Conservation (phyloP, 2,888 invertebrate genomes). For the Dynastes grantii region DNA sequence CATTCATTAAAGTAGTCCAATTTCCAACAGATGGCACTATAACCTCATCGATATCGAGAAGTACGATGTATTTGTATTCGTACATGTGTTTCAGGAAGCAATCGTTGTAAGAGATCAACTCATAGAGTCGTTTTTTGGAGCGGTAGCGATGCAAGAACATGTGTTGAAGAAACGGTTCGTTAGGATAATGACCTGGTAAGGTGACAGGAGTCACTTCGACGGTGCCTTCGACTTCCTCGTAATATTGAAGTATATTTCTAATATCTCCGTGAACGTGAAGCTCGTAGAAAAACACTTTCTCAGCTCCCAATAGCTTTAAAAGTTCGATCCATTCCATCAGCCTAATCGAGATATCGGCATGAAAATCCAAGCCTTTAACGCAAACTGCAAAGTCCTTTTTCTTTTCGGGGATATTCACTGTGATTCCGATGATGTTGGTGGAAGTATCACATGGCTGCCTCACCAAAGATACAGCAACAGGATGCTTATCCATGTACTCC, state of each 20-base stretch:
- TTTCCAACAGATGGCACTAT: constrained; percentile 84
- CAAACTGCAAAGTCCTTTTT: constrained; percentile 87
- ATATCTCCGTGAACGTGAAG: constrained; percentile 90
- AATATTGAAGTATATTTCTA: constrained; percentile 77
- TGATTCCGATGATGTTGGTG: constrained; percentile 84
- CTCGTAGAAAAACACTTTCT: constrained; percentile 90
- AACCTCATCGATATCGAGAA: constrained; percentile 89
- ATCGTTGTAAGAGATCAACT: constrained; percentile 94
- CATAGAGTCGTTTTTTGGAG: constrained; percentile 91
- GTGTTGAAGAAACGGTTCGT: constrained; percentile 86
- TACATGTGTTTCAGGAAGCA: constrained; percentile 92
- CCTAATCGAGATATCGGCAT: constrained; percentile 87
- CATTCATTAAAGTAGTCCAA: constrained; percentile 86
- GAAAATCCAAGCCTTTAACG: constrained; percentile 92
- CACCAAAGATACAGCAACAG: constrained; percentile 86
- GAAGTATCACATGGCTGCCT: constrained; percentile 86
- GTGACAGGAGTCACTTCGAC: constrained; percentile 85
- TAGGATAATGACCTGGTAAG: constrained; percentile 89
- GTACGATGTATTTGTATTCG: constrained; percentile 86
- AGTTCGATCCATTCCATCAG: constrained; percentile 94
- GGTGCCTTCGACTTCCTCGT: constrained; percentile 52
- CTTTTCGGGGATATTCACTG: constrained; percentile 79
- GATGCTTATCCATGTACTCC: constrained; percentile 77
- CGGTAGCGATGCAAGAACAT: constrained; percentile 88
- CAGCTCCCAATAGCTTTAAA: constrained; percentile 86